Conservation (phyloP, 1,140 invertebrate species). For the Drosophila nannoptera region DNA sequence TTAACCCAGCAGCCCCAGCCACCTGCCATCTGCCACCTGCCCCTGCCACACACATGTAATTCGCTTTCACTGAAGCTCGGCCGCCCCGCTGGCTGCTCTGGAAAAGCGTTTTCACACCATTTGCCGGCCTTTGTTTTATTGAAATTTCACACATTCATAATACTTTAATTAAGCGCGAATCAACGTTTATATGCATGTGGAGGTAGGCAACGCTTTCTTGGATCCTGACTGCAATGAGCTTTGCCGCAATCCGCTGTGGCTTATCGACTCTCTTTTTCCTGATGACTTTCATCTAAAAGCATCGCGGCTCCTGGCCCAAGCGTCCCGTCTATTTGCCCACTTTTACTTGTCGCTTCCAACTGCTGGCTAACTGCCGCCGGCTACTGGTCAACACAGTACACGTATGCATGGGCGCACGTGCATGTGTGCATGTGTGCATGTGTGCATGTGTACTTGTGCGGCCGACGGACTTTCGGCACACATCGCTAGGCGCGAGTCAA, state of each 20-base stretch:
- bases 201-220: slow-evolving; percentile 62
- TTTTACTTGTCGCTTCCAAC: slow-evolving; percentile 63
- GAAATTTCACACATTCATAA: slow-evolving; percentile 74
- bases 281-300: slow-evolving; percentile 69
- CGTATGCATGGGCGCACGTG: too few relatives aligned
- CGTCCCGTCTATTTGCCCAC: slow-evolving; percentile 61
- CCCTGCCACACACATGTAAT: slow-evolving; percentile 59
- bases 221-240: slow-evolving; percentile 1
- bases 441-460: slow-evolving; percentile 26
- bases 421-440: neutral
- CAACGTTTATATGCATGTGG: too few relatives aligned
- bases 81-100: slow-evolving; percentile 54
- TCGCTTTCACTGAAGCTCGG: slow-evolving; percentile 66
- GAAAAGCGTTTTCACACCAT: slow-evolving; percentile 69
- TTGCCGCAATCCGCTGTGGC: slow-evolving; percentile 12
- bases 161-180: slow-evolving; percentile 62
- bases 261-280: slow-evolving; percentile 61
- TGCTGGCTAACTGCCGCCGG: slow-evolving; percentile 16
- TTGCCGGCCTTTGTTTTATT: slow-evolving; percentile 27
- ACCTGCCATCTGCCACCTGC: slow-evolving; percentile 9
- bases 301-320: slow-evolving; percentile 38
- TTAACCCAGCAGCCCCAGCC: too few relatives aligned
- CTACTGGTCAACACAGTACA: slow-evolving; percentile 37
- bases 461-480: slow-evolving; percentile 48
- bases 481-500: slow-evolving; percentile 39